Evolutionary conservation across 2,888 invertebrate genomes (phyloP).

Genomic region (Gastracanthus pulcherrimus): DNA sequence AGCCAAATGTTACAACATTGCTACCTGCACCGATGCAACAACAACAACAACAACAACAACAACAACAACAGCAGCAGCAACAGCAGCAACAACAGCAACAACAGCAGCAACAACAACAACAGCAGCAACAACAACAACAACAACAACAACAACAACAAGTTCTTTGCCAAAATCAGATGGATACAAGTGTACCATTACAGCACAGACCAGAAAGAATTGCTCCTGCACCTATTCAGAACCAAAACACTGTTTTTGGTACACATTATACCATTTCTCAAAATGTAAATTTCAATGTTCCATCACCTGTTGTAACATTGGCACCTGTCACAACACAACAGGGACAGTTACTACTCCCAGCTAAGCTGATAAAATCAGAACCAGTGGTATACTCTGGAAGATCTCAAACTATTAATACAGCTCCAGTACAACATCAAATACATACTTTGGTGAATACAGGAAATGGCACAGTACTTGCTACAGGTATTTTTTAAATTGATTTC

Average conservation of each 20-base stretch:
- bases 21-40: constrained; percentile 59
- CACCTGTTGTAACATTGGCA: constrained; percentile 73
- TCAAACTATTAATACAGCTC: constrained; percentile 69
- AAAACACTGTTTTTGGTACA: constrained; percentile 71
- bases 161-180: constrained; percentile 27
- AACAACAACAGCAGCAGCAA: not conserved
- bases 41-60: constrained; percentile 45
- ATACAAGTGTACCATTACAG: constrained; percentile 23
- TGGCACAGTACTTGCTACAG: constrained; percentile 84
- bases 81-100: constrained; percentile 55
- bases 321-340: constrained; percentile 70
- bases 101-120: constrained; percentile 57
- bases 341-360: constrained; percentile 73
- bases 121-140: constrained; percentile 46
- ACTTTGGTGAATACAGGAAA: constrained; percentile 83
- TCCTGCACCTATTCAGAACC: constrained; percentile 62
- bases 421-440: constrained; percentile 79
- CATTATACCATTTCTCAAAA: constrained; percentile 72
- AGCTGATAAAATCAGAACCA: constrained; percentile 75
- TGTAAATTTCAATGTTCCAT: constrained; percentile 74
- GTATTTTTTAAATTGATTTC: constrained; percentile 68
- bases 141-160: constrained; percentile 38
- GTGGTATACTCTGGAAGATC: constrained; percentile 72
- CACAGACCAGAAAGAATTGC: constrained; percentile 42
- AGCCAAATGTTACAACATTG: constrained; percentile 61